phyloP scores from a whole-genome alignment of 2,888 invertebrate genomes.

The Sphecodes monilicornis region DNA sequence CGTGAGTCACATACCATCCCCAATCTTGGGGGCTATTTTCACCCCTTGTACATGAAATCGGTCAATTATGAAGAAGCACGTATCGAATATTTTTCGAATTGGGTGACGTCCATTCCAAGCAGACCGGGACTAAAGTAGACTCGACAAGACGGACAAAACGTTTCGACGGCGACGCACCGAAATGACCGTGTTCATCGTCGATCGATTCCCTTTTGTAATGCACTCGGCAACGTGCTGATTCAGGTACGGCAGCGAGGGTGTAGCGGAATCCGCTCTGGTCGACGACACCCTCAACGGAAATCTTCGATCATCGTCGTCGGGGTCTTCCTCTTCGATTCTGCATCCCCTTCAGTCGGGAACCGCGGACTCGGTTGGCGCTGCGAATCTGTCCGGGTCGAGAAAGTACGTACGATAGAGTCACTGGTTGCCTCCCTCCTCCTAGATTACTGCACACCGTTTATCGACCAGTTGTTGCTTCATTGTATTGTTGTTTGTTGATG shows the following conservation, averaged over 20 bases:
- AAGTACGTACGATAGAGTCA: conserved; percentile 76
- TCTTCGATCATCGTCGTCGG: conserved; percentile 74
- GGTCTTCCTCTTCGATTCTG: conserved; percentile 70
- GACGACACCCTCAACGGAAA: conserved; percentile 83
- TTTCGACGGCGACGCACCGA: conserved; percentile 3
- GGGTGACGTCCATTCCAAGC: neutral
- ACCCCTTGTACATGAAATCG: neutral
- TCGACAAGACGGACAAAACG: neutral
- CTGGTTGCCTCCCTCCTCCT: conserved; percentile 39
- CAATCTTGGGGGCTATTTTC: neutral
- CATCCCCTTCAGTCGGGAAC: conserved; percentile 72
- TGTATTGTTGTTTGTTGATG: conserved; percentile 27
- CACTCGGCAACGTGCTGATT: conserved; percentile 70
- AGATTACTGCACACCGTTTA: conserved; percentile 30
- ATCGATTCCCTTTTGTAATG: conserved; percentile 57
- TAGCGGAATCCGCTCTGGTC: conserved; percentile 81
- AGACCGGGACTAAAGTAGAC: neutral
- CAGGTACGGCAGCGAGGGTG: conserved; percentile 83
- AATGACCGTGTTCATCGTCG: conserved; percentile 14
- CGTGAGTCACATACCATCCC: too few species aligned
- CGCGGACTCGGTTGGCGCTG: conserved; percentile 74
- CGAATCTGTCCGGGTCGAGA: conserved; percentile 71
- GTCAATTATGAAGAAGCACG: neutral
- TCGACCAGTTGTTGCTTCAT: conserved; percentile 38
- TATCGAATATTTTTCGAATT: neutral